These are phyloP conservation scores for Toxotes chatareus DNA, from an alignment of 2,113 vertebrate species.

Conservation along the genomic window DNA sequence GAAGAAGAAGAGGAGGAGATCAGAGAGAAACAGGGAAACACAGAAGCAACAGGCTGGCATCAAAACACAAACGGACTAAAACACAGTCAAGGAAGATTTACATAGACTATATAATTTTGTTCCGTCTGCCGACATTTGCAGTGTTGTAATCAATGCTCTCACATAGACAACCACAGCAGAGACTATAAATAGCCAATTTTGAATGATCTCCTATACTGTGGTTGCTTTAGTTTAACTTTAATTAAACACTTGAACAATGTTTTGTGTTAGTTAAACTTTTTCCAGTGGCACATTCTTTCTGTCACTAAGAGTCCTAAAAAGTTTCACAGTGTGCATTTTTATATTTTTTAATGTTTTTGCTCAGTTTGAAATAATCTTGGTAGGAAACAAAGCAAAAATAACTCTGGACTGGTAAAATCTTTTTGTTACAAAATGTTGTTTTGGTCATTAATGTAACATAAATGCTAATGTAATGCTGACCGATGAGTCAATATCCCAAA, in stretches of 20 bases:
- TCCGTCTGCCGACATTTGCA: neutral
- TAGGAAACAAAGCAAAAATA: neutral
- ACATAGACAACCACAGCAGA: neutral
- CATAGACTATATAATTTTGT: neutral
- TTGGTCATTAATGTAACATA: too few relatives aligned
- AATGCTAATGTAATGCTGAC: too few relatives aligned
- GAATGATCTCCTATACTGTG: neutral
- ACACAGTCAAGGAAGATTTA: neutral
- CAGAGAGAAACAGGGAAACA: neutral
- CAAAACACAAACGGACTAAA: constrained; percentile 32
- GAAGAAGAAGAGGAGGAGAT: neutral
- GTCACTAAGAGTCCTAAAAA: neutral
- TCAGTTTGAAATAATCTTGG: neutral
- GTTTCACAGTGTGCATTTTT: neutral
- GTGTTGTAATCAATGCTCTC: neutral
- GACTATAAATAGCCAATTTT: constrained; percentile 25
- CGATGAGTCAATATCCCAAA: too few relatives aligned
- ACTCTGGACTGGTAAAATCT: neutral
- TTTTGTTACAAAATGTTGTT: too few relatives aligned
- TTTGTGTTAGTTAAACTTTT: neutral
- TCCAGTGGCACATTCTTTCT: neutral
- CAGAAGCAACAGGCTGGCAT: neutral
- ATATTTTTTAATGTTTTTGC: neutral
- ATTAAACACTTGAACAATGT: neutral
- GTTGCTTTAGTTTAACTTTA: neutral